Conservation (phyloP, 2,797 vertebrate genomes). For the Artibeus lituratus region DNA sequence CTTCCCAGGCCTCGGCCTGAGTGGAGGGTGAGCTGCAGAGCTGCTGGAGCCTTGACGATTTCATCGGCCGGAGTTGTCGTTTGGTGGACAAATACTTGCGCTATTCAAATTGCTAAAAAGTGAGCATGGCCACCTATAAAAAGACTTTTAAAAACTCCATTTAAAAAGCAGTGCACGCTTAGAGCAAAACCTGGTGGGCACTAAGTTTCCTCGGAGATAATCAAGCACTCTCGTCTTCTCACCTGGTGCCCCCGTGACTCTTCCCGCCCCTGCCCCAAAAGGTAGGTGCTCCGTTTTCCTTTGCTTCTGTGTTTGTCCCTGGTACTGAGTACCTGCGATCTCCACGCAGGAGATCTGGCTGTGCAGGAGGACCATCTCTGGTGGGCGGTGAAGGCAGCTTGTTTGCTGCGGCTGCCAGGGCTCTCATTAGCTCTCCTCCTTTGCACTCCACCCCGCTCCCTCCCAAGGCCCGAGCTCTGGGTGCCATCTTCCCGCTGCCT, state of each 20-base stretch:
- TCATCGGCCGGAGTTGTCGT: neutral
- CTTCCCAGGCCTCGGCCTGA: conserved; percentile 7
- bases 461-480: neutral
- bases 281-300: neutral
- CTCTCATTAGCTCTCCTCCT: fast-evolving
- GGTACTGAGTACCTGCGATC: neutral
- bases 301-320: neutral
- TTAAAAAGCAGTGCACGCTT: neutral
- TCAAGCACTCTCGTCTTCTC: neutral
- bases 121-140: neutral
- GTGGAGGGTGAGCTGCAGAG: neutral
- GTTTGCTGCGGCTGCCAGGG: neutral
- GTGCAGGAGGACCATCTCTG: neutral
- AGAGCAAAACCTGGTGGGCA: neutral
- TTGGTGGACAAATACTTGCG: neutral
- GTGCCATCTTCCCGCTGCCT: neutral
- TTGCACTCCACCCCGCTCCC: no score
- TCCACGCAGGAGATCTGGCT: neutral
- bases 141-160: neutral
- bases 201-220: neutral
- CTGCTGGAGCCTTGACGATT: neutral
- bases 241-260: neutral
- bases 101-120: neutral
- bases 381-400: neutral
- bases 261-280: fast-evolving